phyloP scores from a whole-genome alignment of 2,797 vertebrate species.

The Otolemur crassicaudatus region DNA sequence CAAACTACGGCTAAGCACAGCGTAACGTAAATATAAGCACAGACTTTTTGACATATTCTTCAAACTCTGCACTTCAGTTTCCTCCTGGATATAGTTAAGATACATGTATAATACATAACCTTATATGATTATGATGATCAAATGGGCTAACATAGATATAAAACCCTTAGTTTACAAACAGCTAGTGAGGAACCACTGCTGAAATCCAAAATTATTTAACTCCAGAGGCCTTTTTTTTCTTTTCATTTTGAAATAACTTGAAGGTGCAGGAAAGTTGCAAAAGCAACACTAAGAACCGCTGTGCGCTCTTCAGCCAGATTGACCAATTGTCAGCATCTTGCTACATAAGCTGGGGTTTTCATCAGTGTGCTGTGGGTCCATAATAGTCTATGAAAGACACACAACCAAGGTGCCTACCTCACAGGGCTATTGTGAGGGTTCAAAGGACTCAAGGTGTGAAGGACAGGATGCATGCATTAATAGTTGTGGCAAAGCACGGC shows the following conservation, averaged over 20 bases:
- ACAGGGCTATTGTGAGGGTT: background rate
- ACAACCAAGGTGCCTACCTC: background rate
- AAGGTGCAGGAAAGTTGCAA: slow-evolving; percentile 33
- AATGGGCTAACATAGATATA: too few relatives aligned
- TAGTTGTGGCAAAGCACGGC: accelerated
- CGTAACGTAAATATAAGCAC: accelerated
- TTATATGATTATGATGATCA: background rate
- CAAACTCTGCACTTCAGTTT: background rate
- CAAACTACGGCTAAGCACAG: background rate
- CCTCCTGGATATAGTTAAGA: background rate
- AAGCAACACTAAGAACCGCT: background rate
- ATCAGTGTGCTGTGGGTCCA: background rate
- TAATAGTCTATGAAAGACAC: background rate
- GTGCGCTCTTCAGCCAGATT: background rate
- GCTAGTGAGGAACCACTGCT: background rate
- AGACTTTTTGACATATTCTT: background rate
- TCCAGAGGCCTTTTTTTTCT: background rate
- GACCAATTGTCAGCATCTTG: background rate
- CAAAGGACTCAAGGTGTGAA: background rate
- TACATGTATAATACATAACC: background rate
- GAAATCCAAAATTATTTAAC: slow-evolving; percentile 33
- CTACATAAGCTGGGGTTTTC: background rate
- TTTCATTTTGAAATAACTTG: slow-evolving; percentile 52
- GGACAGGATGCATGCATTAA: background rate
- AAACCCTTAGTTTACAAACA: background rate